Base-by-base conservation (phyloP, 2,113 vertebrate genomes). In the Emydocephalus ijimae region DNA sequence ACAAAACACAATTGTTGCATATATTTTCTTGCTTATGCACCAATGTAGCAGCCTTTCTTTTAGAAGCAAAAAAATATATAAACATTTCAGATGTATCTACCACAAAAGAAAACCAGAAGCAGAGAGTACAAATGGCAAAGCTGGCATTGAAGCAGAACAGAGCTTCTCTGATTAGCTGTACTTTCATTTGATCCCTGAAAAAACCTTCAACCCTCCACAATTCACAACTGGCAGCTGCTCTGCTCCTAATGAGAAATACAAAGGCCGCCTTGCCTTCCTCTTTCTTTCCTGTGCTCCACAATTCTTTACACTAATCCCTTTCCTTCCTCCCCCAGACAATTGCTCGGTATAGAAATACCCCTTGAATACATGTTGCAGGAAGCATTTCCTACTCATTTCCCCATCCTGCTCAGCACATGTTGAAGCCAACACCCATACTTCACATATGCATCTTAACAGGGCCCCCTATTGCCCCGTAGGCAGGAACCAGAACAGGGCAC, bases 241-340 rank as follows among this genome's bases (percentile, higher is more conserved):
- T 96, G 95, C 90, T 96, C 95, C 93, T 97, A 95, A 97, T 95
- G 96, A 96, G 96, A 96, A 97, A 96, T 90, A 97, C 96, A 97
- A 97, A 97, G 96, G 95, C 95, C 95, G 95, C 96, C 96, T 96
- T 96, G 96, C 96, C 94, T 96, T 97, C 95, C 96, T 88, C 92
- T 92, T 97, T 96, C 97, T 97, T 97, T 97, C 97, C 96, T 96
- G 96, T 96, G 96, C 94, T 95, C 94, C 90, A 96, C 96, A 97
- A 96, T 96, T 95, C 95, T 90, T 89, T 95, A 61, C 92, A 96
- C 92, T 96, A 96, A 96, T 96, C 97, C 96, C 95, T 97, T 97
- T 97, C 97, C 97, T 97, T 97, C 97, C 97, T 97, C 94, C 90
- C 94, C 91, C 94, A 95, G 97, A 97, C 97, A 97, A 97, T 97